phyloP scores from a whole-genome alignment of 2,888 invertebrate species.

The Lobophora halterata region DNA sequence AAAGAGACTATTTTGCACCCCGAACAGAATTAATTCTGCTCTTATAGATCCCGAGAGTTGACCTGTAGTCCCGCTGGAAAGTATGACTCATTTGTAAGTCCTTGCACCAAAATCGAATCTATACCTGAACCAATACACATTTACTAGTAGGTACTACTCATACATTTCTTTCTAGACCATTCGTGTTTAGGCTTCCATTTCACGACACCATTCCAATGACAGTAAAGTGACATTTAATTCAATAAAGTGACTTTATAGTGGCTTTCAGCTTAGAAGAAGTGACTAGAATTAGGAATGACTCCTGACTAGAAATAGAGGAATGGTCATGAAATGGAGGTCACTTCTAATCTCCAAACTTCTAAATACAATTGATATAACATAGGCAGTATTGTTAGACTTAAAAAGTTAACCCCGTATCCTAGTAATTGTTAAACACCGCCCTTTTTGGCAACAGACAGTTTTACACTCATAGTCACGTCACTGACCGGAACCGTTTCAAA shows the following conservation, averaged over 20 bases:
- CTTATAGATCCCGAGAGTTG: no score
- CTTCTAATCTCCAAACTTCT: conserved; percentile 36
- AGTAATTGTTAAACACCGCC: conserved; percentile 56
- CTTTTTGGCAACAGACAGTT: conserved; percentile 22
- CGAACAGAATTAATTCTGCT: no score
- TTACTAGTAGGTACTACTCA: conserved; percentile 4
- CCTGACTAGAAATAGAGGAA: conserved; percentile 26
- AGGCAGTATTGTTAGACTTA: conserved; percentile 76
- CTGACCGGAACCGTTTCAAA: conserved; percentile 29
- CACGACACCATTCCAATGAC: conserved; percentile 22
- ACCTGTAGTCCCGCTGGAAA: no score
- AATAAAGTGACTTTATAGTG: conserved; percentile 8
- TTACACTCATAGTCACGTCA: conserved; percentile 28
- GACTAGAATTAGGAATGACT: conserved; percentile 30
- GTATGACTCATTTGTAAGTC: no score
- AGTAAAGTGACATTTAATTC: conserved; percentile 5
- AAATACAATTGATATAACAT: conserved; percentile 62
- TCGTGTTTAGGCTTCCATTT: conserved; percentile 23
- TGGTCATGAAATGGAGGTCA: conserved; percentile 25
- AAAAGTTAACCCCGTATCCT: conserved; percentile 58
- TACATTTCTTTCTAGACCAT: conserved; percentile 10
- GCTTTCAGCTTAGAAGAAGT: conserved; percentile 14
- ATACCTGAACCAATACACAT: conserved; percentile 3
- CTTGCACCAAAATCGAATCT: no score
- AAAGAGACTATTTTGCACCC: neutral